Conservation (phyloP, 2,113 vertebrate genomes). For the Peromyscus polionotus region DNA sequence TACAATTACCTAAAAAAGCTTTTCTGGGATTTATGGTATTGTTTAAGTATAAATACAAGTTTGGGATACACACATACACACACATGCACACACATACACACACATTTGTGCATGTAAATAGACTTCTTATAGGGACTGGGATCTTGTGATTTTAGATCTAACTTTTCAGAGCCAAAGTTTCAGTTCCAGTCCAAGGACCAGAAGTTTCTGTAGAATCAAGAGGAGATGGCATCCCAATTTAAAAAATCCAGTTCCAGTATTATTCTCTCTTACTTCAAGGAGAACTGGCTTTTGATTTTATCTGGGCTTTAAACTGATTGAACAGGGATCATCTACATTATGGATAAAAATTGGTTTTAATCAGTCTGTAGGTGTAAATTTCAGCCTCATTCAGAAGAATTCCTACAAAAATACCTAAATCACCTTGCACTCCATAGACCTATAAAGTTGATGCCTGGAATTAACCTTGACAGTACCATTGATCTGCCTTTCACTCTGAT, state of each 20-base stretch:
- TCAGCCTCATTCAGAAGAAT: not conserved
- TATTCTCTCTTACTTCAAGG: not conserved
- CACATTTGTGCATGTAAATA: not conserved
- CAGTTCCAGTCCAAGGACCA: not conserved
- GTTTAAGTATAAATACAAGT: not conserved
- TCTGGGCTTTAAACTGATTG: not conserved
- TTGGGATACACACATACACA: not conserved
- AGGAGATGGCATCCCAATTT: not conserved
- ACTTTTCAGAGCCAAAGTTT: not conserved
- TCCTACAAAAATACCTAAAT: not conserved
- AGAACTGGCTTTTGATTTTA: not conserved
- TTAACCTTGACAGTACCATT: not conserved
- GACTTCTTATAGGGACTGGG: not conserved
- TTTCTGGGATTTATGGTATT: not conserved
- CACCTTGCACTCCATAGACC: not conserved
- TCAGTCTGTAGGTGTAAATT: slow-evolving; percentile 28
- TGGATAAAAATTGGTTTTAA: not conserved
- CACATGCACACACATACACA: not conserved
- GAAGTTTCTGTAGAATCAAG: not conserved
- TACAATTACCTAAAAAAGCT: not conserved
- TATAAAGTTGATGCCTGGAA: not conserved
- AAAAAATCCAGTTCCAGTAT: not conserved
- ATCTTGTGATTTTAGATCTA: not conserved
- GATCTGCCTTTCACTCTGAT: not conserved
- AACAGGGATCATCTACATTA: not conserved